Percentiles rank a stretch among this genome's conserved stretches.
Evolutionary conservation across 2,888 invertebrate species (phyloP).

Genomic region (Bibio marci): DNA sequence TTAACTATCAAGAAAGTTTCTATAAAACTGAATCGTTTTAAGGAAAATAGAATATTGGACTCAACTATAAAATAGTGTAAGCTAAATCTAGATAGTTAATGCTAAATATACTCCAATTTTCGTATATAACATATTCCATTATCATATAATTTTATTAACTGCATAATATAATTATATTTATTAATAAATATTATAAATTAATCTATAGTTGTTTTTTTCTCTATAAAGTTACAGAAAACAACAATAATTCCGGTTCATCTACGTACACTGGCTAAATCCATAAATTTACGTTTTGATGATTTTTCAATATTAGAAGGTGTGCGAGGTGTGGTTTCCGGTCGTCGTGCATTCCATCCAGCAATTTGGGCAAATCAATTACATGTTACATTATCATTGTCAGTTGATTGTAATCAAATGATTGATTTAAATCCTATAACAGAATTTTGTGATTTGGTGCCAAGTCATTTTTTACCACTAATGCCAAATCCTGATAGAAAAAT

Average conservation of each 20-base stretch:
- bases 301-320: slow-evolving; percentile 42
- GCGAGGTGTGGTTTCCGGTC: slow-evolving; percentile 42
- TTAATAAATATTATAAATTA: neutral
- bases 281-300: slow-evolving; percentile 57
- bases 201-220: slow-evolving; percentile 1
- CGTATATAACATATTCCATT: too few relatives aligned
- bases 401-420: slow-evolving; percentile 39
- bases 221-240: slow-evolving; percentile 46
- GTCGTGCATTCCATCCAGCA: slow-evolving; percentile 57
- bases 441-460: slow-evolving; percentile 61
- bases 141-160: too few relatives aligned
- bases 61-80: too few relatives aligned
- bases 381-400: slow-evolving; percentile 47
- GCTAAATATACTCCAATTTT: too few relatives aligned
- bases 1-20: too few relatives aligned
- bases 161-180: too few relatives aligned
- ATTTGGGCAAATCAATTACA: slow-evolving; percentile 51
- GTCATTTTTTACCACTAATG: slow-evolving; percentile 39
- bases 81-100: too few relatives aligned
- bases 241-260: slow-evolving; percentile 48
- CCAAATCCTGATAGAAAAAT: slow-evolving; percentile 43
- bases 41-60: too few relatives aligned
- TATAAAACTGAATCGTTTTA: too few relatives aligned
- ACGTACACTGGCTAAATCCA: slow-evolving; percentile 51
- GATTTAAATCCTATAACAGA: slow-evolving; percentile 59